Conservation (phyloP, 2,113 vertebrate species). For the Lasiurus borealis region DNA sequence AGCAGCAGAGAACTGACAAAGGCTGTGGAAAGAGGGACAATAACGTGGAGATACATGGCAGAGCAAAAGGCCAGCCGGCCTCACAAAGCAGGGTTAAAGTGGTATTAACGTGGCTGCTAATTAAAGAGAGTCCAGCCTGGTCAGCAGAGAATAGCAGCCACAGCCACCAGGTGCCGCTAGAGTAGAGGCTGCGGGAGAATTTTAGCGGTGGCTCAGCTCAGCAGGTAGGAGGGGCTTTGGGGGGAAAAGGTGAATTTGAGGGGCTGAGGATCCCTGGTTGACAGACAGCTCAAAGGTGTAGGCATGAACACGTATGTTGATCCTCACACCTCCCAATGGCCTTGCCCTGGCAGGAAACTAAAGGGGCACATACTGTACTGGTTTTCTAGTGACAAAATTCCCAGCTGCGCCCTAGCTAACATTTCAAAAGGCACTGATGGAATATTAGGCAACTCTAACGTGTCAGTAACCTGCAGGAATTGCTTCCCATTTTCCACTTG, state of each 20-base stretch:
- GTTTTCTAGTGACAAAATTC: neutral
- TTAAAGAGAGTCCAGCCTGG: neutral
- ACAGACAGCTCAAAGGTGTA: neutral
- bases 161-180: conserved; percentile 60
- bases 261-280: accelerated
- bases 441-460: neutral
- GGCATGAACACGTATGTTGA: neutral
- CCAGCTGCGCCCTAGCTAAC: neutral
- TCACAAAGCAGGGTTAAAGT: neutral
- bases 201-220: accelerated
- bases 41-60: neutral
- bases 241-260: neutral
- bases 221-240: accelerated
- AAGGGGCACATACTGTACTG: neutral
- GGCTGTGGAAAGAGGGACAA: neutral
- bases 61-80: neutral
- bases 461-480: neutral
- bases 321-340: neutral
- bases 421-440: neutral
- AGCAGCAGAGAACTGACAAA: neutral
- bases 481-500: neutral
- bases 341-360: neutral
- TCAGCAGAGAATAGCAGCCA: neutral
- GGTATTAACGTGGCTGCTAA: no score
- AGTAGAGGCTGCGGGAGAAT: neutral